Evolutionary conservation across 2,113 vertebrate genomes (phyloP), one percentile per base, ranked within the genome.

Genomic region (Acrocephalus arundinaceus): DNA sequence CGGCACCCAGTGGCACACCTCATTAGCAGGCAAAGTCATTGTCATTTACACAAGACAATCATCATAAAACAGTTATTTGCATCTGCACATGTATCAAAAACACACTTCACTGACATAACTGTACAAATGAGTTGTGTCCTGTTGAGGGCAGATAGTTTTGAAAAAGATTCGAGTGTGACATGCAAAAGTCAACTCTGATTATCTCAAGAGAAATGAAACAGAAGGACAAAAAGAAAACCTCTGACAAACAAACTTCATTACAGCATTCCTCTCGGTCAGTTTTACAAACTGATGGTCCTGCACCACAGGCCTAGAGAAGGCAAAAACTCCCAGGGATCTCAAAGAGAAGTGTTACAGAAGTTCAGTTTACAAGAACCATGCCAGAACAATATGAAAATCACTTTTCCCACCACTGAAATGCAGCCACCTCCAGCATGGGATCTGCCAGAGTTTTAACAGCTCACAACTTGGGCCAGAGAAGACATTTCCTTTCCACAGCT

Each of bases 331-430:
- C 92, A 78, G 63, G 61, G 52, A 90, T 54, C 90, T 90, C 57
- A 75, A 88, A 87, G 68, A 93, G 35, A 93, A 93, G 46, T 75
- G 68, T 79, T 90, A 66, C 0, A 89, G 63, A 74, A 90, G 78
- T 86, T 96, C 73, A 73, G 75, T 95, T 90, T 95, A 95, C 37
- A 92, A 88, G 45, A 90, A 35, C 76, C 8, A 1, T 92, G 85
- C 90, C 96, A 95, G 73, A 90, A 80, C 55, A 93, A 74, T 74
- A 90, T 31, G 59, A 94, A 93, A 90, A 87, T 75, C 65, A n/a
- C 57, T 94, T 93, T 88, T 92, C 85, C 92, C 87, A 95, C 68
- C 79, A 63, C 93, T 95, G 88, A 96, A 93, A 78, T 57, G 45
- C 65, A 78, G 79, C 76, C 75, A 75, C 79, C 85, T 93, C 93